Evolutionary conservation across 1,140 invertebrate genomes (phyloP).

Genomic region (Micrasema minimum): DNA sequence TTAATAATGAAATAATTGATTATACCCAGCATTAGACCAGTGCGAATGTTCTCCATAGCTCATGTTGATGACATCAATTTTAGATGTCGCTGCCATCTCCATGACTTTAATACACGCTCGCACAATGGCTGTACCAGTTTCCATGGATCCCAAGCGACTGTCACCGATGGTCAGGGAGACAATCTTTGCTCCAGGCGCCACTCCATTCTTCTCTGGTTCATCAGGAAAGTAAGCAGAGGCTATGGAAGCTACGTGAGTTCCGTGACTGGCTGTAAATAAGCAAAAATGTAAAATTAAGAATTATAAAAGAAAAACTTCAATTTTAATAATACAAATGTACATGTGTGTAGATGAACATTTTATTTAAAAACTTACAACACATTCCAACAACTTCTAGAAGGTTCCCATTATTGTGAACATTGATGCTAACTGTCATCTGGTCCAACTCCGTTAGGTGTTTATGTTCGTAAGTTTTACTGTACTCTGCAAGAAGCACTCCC

Average conservation of each 20-base stretch:
- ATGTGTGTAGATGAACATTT: no score
- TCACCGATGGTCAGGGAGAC: slow-evolving; percentile 94
- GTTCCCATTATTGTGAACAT: slow-evolving; percentile 93
- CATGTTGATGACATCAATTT: slow-evolving; percentile 95
- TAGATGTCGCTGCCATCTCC: slow-evolving; percentile 71
- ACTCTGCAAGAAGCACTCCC: slow-evolving; percentile 87
- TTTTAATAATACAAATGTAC: no score
- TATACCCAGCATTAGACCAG: slow-evolving; percentile 91
- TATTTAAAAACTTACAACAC: slow-evolving; percentile 79
- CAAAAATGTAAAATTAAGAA: no score
- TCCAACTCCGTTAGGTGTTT: slow-evolving; percentile 79
- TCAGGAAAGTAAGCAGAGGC: slow-evolving; percentile 93
- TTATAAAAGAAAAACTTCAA: no score
- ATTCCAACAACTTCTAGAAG: slow-evolving; percentile 92
- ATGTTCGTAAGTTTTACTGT: slow-evolving; percentile 83
- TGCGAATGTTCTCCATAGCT: slow-evolving; percentile 96
- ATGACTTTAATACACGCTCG: slow-evolving; percentile 90
- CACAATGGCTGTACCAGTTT: slow-evolving; percentile 92
- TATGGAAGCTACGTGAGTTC: slow-evolving; percentile 97
- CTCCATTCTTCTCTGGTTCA: slow-evolving; percentile 89
- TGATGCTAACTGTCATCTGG: slow-evolving; percentile 90
- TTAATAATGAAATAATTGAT: no score
- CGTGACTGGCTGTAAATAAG: slow-evolving; percentile 81
- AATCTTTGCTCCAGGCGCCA: slow-evolving; percentile 97
- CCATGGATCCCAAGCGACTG: slow-evolving; percentile 90